Base-by-base conservation (phyloP, 2,888 invertebrate species). In the Hydrotaea diabolus region DNA sequence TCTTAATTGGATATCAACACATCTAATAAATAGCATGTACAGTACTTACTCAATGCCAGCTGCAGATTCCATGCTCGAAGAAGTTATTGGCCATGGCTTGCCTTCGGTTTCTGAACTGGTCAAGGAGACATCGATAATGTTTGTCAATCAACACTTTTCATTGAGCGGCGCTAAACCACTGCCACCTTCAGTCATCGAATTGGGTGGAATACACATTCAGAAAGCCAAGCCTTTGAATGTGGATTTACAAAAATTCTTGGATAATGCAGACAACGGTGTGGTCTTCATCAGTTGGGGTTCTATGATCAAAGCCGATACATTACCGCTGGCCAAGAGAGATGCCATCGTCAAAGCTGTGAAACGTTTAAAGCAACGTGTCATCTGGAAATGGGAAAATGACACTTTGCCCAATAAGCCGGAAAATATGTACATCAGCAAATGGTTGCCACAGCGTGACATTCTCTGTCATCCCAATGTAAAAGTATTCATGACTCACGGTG, bases 301-400 rank as follows among this genome's bases (percentile, higher is more conserved):
- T n/a, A n/a, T n/a, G n/a, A n/a, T n/a, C n/a, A n/a, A n/a, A 77
- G 93, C 94, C 11, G 93, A 94, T 17, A 93, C 93, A 0, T 93
- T 96, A 88, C 94, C 95, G 0, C 88, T 91, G 15, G 92, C 93
- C 2, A 94, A 94, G 87, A 91, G 94, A 69, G 91, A 93, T 72
- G 93, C 92, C 46, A 94, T 96, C 66, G 87, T 95, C 21, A 93
- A 93, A 8, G 95, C 94, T 0, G 93, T 95, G 78, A 91, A 93
- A 0, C 93, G 93, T 7, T 90, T 96, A 13, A 91, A 91, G 75
- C 94, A 95, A 88, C 93, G 93, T 77, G 94, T 96, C 13, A 91
- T 96, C 74, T 96, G 95, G 96, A 96, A 96, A 92, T 95, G 94
- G 93, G 95, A 95, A 89, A 94, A 94, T 87, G 94, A 95, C 0